These are phyloP conservation scores for Heliconius sara DNA, from an alignment of 2,888 invertebrate species.

Conservation along the genomic window DNA sequence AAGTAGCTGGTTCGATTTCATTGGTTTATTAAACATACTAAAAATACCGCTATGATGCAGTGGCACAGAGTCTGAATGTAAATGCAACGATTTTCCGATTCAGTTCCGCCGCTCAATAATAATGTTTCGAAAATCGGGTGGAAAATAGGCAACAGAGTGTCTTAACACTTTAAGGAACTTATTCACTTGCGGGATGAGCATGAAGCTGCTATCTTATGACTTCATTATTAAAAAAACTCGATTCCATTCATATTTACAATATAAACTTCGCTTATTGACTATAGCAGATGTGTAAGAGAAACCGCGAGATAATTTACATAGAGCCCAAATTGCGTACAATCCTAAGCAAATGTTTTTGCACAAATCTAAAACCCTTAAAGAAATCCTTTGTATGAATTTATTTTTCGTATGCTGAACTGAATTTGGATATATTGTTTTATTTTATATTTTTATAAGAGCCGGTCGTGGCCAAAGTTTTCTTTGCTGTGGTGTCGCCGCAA, in stretches of 20 bases:
- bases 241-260: not conserved
- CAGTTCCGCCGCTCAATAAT: too few relatives aligned
- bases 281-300: not conserved
- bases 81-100: too few relatives aligned
- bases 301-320: not conserved
- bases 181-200: not conserved
- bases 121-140: too few relatives aligned
- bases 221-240: not conserved
- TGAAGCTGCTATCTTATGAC: not conserved
- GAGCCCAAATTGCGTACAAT: not conserved
- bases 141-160: not conserved
- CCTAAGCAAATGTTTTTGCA: slow-evolving; percentile 1
- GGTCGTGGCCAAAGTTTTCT: too few relatives aligned
- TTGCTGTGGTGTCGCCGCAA: too few relatives aligned
- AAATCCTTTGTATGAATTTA: not conserved
- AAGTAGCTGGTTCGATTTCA: not conserved
- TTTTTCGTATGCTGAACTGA: not conserved
- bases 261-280: not conserved
- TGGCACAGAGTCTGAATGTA: too few relatives aligned
- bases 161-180: not conserved
- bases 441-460: too few relatives aligned
- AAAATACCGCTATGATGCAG: too few relatives aligned
- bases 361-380: not conserved
- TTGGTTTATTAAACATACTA: not conserved
- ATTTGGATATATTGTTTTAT: not conserved